Base-by-base conservation (phyloP, 2,888 invertebrate genomes). In the Galeopsomyia nigrocyanea region DNA sequence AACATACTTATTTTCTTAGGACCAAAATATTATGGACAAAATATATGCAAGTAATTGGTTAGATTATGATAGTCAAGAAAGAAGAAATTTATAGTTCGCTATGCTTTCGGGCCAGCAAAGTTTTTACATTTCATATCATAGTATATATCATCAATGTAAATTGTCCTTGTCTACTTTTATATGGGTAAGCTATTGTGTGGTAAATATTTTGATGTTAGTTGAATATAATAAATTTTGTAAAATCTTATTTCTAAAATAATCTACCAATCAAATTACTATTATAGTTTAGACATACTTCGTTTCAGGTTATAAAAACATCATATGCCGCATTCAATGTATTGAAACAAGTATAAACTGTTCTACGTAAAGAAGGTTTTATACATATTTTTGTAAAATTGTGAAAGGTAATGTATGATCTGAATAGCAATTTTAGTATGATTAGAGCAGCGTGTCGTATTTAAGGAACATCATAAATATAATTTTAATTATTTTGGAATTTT, bases 251-350 rank as follows among this genome's bases (percentile, higher is more conserved):
- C n/a, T n/a, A n/a, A n/a, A n/a, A n/a, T n/a, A n/a, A n/a, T 2
- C n/a, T 21, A 39, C 13, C 26, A 46, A 56, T 14, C 17, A 3
- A 39, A 39, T 39, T 13, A 3, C 7, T 39, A 5, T 13, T 5
- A 39, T 39, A 39, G 2, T 10, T 39, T 13, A 39, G 1, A 39
- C 1, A 1, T 22, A 39, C 58, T 46, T 58, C 14, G 2, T 17
- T 66, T 39, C n/a, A 70, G 66, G 70, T 73, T 13, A 16, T 70
- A 0, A 70, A 70, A 62, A 66, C 68, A 16, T 73, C 66, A 17
- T 66, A 73, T 21, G 63, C 57, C 39, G 51, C 70, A 0, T 58
- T 70, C 0, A 73, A 49, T 57, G 26, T 70, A 46, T 3, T 73
- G 22, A 60, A 66, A 21, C 51, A 13, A 64, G 53, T 21, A 21